phyloP scores from a whole-genome alignment of 2,888 invertebrate species.

The Hydrotaea diabolus region DNA sequence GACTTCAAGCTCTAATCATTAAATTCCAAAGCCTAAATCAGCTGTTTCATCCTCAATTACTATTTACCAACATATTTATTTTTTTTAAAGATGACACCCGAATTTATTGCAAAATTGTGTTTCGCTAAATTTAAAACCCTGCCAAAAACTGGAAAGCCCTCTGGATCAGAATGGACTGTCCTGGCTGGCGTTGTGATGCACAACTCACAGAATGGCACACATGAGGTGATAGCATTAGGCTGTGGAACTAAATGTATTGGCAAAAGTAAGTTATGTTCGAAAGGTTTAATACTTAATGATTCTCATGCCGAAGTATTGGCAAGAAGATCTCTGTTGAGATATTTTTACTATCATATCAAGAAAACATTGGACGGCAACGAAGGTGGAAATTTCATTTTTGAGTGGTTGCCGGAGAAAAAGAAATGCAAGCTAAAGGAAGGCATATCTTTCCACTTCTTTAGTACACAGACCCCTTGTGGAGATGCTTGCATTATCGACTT shows the following conservation, averaged over 20 bases:
- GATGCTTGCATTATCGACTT: conserved; percentile 91
- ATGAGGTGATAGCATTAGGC: conserved; percentile 89
- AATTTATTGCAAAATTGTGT: conserved; percentile 84
- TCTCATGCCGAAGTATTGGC: conserved; percentile 96
- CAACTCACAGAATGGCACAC: conserved; percentile 76
- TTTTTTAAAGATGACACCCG: conserved; percentile 33
- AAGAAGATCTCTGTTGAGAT: conserved; percentile 90
- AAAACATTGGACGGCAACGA: conserved; percentile 38
- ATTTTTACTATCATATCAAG: conserved; percentile 85
- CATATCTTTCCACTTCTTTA: conserved; percentile 90
- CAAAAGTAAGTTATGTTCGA: conserved; percentile 83
- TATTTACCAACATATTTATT: no score
- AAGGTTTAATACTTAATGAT: conserved; percentile 90
- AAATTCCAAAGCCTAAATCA: no score
- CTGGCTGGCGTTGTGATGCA: conserved; percentile 87
- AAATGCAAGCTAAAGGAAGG: conserved; percentile 82
- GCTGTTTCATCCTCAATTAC: no score
- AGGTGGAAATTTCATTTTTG: conserved; percentile 75
- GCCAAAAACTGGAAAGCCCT: conserved; percentile 91
- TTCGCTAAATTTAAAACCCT: conserved; percentile 84
- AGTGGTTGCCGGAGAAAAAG: conserved; percentile 71
- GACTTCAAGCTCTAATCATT: no score
- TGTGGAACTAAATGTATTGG: conserved; percentile 97
- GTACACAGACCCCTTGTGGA: conserved; percentile 95
- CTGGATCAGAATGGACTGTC: conserved; percentile 90